A percentile compares a stretch with the other conserved stretches of the same genome.
Conservation (phyloP, 1,140 invertebrate species). For the Anastrepha ludens region DNA sequence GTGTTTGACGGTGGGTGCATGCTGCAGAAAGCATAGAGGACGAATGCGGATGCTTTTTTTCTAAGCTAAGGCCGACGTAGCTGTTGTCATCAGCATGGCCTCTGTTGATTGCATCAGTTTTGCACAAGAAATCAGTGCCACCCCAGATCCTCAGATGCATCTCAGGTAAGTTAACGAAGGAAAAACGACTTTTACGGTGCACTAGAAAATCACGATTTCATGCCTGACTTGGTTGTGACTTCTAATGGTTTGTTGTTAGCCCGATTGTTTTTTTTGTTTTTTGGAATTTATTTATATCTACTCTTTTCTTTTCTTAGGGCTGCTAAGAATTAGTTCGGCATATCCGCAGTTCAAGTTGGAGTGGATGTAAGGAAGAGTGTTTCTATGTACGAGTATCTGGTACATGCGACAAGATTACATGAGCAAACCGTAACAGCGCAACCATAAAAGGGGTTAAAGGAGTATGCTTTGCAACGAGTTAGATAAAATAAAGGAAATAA, state of each 20-base stretch:
- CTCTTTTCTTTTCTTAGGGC: background rate
- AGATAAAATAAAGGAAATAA: no score
- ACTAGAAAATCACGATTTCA: constrained; percentile 46
- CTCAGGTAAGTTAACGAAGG: constrained; percentile 29
- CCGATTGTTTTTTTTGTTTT: background rate
- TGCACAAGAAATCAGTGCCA: constrained; percentile 35
- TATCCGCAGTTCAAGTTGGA: background rate
- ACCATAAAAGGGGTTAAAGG: constrained; percentile 11
- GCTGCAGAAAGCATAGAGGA: background rate
- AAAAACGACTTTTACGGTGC: constrained; percentile 43
- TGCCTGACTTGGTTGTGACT: constrained; percentile 36
- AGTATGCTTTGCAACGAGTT: background rate
- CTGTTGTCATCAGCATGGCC: constrained; percentile 12
- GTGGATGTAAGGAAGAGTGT: constrained; percentile 18
- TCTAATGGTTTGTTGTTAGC: constrained; percentile 37
- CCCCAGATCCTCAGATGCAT: constrained; percentile 10
- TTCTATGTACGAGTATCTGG: background rate
- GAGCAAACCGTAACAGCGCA: constrained; percentile 22
- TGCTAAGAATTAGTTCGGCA: constrained; percentile 32
- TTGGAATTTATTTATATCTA: constrained; percentile 26
- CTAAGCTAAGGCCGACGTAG: background rate
- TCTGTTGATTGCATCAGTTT: constrained; percentile 45
- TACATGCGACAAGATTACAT: constrained; percentile 24
- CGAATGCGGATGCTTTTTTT: background rate
- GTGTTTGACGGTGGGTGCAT: background rate